Evolutionary conservation across 2,888 invertebrate species (phyloP), one percentile per base, ranked within the genome.

Genomic region (Drosophila mercatorum): DNA sequence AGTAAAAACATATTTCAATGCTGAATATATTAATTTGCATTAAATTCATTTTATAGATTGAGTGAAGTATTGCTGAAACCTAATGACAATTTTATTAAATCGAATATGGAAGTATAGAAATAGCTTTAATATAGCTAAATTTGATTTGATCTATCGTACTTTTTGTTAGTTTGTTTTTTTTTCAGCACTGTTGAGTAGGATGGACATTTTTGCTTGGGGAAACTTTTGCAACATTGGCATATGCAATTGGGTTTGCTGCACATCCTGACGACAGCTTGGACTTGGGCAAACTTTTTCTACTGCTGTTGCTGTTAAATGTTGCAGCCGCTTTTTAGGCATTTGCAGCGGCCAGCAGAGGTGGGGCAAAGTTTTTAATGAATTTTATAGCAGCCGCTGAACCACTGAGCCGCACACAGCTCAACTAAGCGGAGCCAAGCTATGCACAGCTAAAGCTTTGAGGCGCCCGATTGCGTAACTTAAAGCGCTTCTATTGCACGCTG

Each of bases 231-330:
- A 80, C 84, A 90, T 90, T 84, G 84, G 90, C 84, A 84, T 84
- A 84, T 84, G 84, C 90, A 84, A 90, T 84, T 84, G 89, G 89
- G 84, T 90, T 84, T 90, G 87, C 90, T 77, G 84, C 89, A 83
- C 90, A 84, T 84, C 90, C 84, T 84, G 84, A 68, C 89, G 87
- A 88, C 84, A 84, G 83, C 90, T 90, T 90, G 83, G 84, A 84
- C 84, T 84, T 84, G 87, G 81, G 57, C 46, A 72, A 88, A 90
- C 74, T 88, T 90, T 88, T 88, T 59, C 38, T 41, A 41, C 61
- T 70, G 56, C 76, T 69, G 22, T 67, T 80, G 67, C 88, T 77
- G 89, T 90, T 84, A 84, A 84, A 84, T 83, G 83, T 86, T 83
- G 73, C 73, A 73, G 76, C 58, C 80, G 74, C 71, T 75, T 69